A percentile compares a stretch with the other conserved stretches of the same genome.
These are phyloP conservation scores for Epinotia bilunana DNA, from an alignment of 2,888 invertebrate species.

Conservation along the genomic window DNA sequence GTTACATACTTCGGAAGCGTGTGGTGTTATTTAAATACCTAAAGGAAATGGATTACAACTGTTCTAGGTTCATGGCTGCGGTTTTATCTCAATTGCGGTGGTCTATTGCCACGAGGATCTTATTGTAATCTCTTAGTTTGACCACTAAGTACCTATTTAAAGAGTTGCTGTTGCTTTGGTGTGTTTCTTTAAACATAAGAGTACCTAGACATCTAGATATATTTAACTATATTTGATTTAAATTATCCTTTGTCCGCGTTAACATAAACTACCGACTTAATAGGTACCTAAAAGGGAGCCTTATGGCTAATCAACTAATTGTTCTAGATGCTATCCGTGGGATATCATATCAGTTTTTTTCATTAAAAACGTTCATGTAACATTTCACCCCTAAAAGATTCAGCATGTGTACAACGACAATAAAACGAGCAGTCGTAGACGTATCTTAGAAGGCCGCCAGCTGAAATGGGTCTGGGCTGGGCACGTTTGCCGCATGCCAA, in stretches of 20 bases:
- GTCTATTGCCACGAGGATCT: neutral
- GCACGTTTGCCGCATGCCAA: constrained; percentile 22
- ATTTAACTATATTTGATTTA: too few relatives aligned
- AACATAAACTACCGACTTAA: too few relatives aligned
- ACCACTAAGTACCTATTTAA: neutral
- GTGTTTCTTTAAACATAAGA: too few relatives aligned
- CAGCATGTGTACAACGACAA: neutral
- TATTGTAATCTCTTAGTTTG: neutral
- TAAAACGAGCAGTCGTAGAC: neutral
- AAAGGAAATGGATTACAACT: too few relatives aligned
- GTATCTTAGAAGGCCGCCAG: constrained; percentile 18
- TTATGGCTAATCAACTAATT: too few relatives aligned
- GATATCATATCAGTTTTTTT: neutral
- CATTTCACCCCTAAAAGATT: neutral
- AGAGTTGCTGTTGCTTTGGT: too few relatives aligned
- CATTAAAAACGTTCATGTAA: neutral
- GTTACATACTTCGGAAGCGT: too few relatives aligned
- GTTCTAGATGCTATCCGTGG: too few relatives aligned
- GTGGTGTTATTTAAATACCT: too few relatives aligned
- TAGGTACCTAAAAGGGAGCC: too few relatives aligned
- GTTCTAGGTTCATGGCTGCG: neutral
- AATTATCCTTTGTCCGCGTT: too few relatives aligned
- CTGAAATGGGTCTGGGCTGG: constrained; percentile 22
- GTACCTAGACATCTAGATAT: too few relatives aligned
- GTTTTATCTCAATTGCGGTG: neutral